These are phyloP conservation scores for Helleia helle DNA, from an alignment of 2,888 invertebrate genomes.

Conservation along the genomic window DNA sequence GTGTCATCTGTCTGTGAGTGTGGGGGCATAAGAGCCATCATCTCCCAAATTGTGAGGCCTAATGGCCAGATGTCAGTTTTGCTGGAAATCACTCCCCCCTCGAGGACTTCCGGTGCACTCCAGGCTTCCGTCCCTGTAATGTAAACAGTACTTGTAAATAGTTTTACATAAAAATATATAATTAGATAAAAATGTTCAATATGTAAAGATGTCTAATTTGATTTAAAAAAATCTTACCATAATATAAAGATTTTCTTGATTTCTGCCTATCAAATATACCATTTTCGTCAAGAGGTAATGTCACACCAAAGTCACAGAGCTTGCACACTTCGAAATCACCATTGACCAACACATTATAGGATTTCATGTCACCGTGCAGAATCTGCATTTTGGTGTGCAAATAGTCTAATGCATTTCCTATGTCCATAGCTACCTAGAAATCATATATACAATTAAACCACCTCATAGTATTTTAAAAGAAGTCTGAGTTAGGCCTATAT, in stretches of 20 bases:
- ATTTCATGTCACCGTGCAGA: conserved; percentile 89
- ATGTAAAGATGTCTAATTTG: no score
- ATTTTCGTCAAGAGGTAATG: conserved; percentile 78
- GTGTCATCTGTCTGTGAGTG: conserved; percentile 54
- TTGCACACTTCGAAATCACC: conserved; percentile 84
- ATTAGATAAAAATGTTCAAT: no score
- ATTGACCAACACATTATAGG: conserved; percentile 85
- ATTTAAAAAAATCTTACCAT: conserved; percentile 59
- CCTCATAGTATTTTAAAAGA: no score
- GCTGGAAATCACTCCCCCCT: conserved; percentile 73
- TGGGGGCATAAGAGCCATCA: conserved; percentile 82
- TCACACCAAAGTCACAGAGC: conserved; percentile 90
- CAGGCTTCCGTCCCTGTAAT: conserved; percentile 81
- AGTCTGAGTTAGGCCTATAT: no score
- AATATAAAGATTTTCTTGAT: conserved; percentile 72
- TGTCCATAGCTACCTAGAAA: conserved; percentile 75
- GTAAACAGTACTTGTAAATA: no score
- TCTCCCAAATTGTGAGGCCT: conserved; percentile 87
- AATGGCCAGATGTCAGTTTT: conserved; percentile 88
- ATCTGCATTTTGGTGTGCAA: conserved; percentile 81
- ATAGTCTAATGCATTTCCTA: conserved; percentile 82
- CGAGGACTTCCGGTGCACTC: conserved; percentile 85
- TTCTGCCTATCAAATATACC: conserved; percentile 73
- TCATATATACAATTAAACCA: conserved; percentile 8
- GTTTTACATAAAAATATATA: no score